These are phyloP conservation scores for Cossypha heuglini DNA, from an alignment of 2,797 vertebrate genomes.

Conservation along the genomic window DNA sequence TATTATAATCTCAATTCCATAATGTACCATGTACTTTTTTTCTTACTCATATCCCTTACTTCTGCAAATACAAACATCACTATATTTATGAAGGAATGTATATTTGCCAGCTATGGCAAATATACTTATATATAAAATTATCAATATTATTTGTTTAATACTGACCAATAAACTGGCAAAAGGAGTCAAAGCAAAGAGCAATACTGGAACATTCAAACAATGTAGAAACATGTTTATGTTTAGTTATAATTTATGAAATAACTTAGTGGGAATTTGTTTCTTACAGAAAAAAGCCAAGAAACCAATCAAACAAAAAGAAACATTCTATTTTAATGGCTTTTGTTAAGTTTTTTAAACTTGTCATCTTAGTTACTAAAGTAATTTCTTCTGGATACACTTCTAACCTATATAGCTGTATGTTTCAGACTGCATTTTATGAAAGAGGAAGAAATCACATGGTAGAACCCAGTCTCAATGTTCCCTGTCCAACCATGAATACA, in stretches of 20 bases:
- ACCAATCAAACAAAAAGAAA: background rate
- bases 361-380: background rate
- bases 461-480: background rate
- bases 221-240: background rate
- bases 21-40: background rate
- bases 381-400: background rate
- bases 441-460: background rate
- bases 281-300: background rate
- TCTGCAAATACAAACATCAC: background rate
- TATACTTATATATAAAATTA: background rate
- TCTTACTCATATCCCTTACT: background rate
- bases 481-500: background rate
- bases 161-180: background rate
- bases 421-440: background rate
- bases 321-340: background rate
- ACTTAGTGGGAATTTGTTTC: background rate
- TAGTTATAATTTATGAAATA: background rate
- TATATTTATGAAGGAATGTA: background rate
- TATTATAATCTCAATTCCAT: background rate
- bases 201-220: background rate
- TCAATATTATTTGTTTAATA: background rate
- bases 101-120: background rate
- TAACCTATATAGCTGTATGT: background rate
- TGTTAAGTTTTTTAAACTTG: background rate
- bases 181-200: background rate